Evolutionary conservation across 2,888 invertebrate species (phyloP), one percentile per base, ranked within the genome.

Genomic region (Drosophila neutralis): DNA sequence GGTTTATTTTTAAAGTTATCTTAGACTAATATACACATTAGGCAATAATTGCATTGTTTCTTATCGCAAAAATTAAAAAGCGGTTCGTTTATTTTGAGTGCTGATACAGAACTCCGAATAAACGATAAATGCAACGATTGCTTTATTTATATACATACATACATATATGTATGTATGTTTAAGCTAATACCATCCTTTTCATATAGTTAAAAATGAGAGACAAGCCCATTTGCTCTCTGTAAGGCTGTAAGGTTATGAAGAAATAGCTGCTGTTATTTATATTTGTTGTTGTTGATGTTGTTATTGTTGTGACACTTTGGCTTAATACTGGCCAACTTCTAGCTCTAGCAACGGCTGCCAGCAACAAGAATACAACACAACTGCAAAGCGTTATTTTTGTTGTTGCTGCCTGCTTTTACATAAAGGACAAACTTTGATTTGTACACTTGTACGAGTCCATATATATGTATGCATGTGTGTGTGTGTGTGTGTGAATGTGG

Each of bases 361-460:
- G 38, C 75, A 62, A 48, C 71, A 64, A 49, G 63, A 59, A 49
- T 5, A 5, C 49, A 18, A 40, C 8, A 56, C 51, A 71, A 38
- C 63, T 51, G 36, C n/a, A 52, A 70, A 51, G 51, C 63, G 31
- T 58, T 70, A 45, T 29, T 40, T 48, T 42, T 60, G 52, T 56
- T 61, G 53, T 33, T 56, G 59, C 11, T 27, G 35, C 54, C 18
- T 18, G 36, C 54, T 27, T 56, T 38, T 31, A 49, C 61, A 62
- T 74, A 64, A 71, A 72, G 82, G 80, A 76, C 87, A 69, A 87
- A 83, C 74, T 81, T 89, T 81, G 35, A 59, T 57, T 53, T 48
- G 5, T 13, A 51, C 38, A 33, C n/a, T 56, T 13, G 5, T n/a
- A 2, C 15, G 1, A 24, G 11, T 31, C 15, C 15, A 29, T 51